Evolutionary conservation across 2,888 invertebrate species (phyloP).

Genomic region (Drosophila lacicola): DNA sequence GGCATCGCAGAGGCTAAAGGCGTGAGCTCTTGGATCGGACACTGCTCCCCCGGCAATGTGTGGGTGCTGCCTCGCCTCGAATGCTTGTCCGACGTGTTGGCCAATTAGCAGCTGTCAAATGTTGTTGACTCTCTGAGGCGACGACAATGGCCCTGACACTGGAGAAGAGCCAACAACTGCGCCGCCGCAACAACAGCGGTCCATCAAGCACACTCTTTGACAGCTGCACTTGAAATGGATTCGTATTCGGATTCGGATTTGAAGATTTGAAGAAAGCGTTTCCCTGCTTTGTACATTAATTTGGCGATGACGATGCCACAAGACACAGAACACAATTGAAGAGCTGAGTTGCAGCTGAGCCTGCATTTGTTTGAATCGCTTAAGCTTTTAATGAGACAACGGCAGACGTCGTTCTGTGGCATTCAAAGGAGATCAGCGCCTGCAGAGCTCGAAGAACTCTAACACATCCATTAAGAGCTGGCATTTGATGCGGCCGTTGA

Average conservation of each 20-base stretch:
- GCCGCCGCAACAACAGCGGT: not conserved
- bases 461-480: conserved; percentile 64
- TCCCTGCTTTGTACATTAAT: conserved; percentile 21
- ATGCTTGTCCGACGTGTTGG: conserved; percentile 57
- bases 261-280: conserved; percentile 35
- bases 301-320: conserved; percentile 32
- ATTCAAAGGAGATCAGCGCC: conserved; percentile 67
- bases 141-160: conserved; percentile 58
- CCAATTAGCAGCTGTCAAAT: conserved; percentile 79
- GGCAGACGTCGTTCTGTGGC: conserved; percentile 46
- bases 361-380: conserved; percentile 53
- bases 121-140: conserved; percentile 68
- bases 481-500: conserved; percentile 73
- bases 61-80: conserved; percentile 41
- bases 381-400: conserved; percentile 72
- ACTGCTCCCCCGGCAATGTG: conserved; percentile 29
- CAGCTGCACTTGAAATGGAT: conserved; percentile 67
- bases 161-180: conserved; percentile 35
- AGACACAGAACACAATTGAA: conserved; percentile 8
- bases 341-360: conserved; percentile 45
- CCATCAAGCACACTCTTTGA: conserved; percentile 48
- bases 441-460: conserved; percentile 34
- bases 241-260: conserved; percentile 32
- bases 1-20: conserved; percentile 31
- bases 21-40: conserved; percentile 40